Base-by-base conservation (phyloP, 2,888 invertebrate species). In the Crioceris asparagi region DNA sequence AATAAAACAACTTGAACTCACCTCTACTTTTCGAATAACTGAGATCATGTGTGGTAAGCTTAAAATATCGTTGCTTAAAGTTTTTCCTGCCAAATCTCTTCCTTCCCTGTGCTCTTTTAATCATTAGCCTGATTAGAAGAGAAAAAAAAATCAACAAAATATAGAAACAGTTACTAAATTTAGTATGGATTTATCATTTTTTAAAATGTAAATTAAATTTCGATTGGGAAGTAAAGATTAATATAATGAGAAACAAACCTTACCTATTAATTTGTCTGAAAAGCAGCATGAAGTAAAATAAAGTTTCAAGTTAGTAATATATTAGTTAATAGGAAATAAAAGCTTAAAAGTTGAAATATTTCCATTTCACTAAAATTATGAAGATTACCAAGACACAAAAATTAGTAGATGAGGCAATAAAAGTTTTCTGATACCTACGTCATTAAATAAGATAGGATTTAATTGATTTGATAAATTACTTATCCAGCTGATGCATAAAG, bases 1-100 rank as follows among this genome's bases (percentile, higher is more conserved):
- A n/a, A n/a, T n/a, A n/a, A n/a, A n/a, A n/a, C 27, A 21, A 26
- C 12, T 5, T 12, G 11, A 5, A 33, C 49, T 48, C 58, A 71
- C 77, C 77, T 70, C 76, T 75, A 43, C 69, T 71, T 61, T 77
- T 77, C 25, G 76, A 70, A 60, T 79, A 79, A 40, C 72, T 72
- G 54, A 79, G 67, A 61, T 72, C 72, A 43, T 79, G 83, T 57
- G 88, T 90, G 38, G 88, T 91, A 50, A 92, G 75, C 61, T 82
- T 76, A 66, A 92, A 91, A 68, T 86, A 87, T 49, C 91, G 75
- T 58, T 83, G 80, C 63, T 88, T 90, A 70, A 88, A 74, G 69
- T 82, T 73, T 62, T 79, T 75, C 53, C 81, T 72, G 30, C 82
- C 81, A 55, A 84, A 78, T 62, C 82, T 69, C 68, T 85, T 84